phyloP scores from a whole-genome alignment of 37 sponge, comb jelly and placozoan species.

The Aphrocallistes beatrix region DNA sequence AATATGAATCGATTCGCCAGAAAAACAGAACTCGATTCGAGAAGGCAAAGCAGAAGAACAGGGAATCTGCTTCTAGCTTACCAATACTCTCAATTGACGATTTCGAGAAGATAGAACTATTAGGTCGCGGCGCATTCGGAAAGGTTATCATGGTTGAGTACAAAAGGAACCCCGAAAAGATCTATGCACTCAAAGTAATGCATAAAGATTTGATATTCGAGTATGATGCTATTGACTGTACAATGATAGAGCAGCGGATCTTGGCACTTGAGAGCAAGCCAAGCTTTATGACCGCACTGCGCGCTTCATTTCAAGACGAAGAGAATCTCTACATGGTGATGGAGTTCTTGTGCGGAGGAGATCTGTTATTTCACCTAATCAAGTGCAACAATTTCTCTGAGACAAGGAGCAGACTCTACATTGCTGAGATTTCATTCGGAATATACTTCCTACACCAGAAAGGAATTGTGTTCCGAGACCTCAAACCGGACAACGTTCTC shows the following conservation, averaged over 20 bases:
- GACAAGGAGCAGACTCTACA: conserved; percentile 72
- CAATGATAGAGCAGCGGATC: conserved; percentile 3
- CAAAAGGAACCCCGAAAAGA: not conserved
- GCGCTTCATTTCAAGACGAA: conserved; percentile 30
- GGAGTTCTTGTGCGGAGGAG: conserved; percentile 96
- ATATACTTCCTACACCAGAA: conserved; percentile 70
- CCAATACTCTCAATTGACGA: not conserved
- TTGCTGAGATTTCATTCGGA: conserved; percentile 86
- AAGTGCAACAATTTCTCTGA: conserved; percentile 81
- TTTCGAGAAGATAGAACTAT: not conserved
- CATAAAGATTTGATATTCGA: conserved; percentile 13
- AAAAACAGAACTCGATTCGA: conserved; percentile 8
- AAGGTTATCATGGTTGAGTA: conserved; percentile 2
- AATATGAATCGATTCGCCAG: not conserved
- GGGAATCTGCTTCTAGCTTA: not conserved
- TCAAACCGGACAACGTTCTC: conserved; percentile 94
- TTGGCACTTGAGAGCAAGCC: not conserved
- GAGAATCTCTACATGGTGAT: conserved; percentile 90
- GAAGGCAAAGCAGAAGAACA: not conserved
- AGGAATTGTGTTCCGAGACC: conserved; percentile 92
- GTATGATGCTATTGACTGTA: conserved; percentile 10
- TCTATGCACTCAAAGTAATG: not conserved
- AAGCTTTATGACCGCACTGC: not conserved
- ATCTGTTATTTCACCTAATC: conserved; percentile 95
- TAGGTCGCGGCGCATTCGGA: not conserved